Base-by-base conservation (phyloP, 2,113 vertebrate genomes). In the Smithornis capensis region DNA sequence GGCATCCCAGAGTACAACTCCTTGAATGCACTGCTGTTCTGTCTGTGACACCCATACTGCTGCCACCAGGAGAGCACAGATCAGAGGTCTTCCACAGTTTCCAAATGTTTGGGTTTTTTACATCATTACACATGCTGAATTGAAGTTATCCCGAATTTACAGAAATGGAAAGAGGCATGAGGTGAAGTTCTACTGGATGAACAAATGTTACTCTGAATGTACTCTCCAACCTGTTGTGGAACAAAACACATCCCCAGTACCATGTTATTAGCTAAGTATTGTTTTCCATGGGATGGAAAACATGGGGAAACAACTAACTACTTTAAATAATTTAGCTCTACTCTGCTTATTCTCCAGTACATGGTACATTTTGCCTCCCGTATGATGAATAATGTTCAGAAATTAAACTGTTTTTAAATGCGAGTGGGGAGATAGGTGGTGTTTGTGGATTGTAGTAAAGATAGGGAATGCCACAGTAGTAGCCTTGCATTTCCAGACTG, bases 121-220 rank as follows among this genome's bases (percentile, higher is more conserved):
- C 25, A n/a, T 42, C 4, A 40, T 59, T 52, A 28, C 11, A 92
- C 6, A 1, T 21, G 29, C 49, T 53, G 12, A 83, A 12, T 19
- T 64, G 23, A 49, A 76, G 10, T 50, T 68, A 53, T 76, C 21
- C 19, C 1, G 0, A 5, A 69, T 80, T 49, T 49, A 44, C 27
- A 77, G 56, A 69, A 69, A 49, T 35, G 15, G 19, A 27, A 67
- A 11, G 7, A 81, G 12, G 16, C 27, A 45, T 24, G 27, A 19
- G 23, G 14, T 64, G 27, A 70, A 68, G 18, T 57, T 69, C 28
- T 68, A 12, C 12, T 57, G 57, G n/a, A 21, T 57, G 22, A 71
- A n/a, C 16, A 64, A 56, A 52, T 0, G 0, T 27, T 70, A 52
- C 24, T 42, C 45, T 85, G 62, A 42, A 65, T 57, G 22, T 9